phyloP scores from a whole-genome alignment of 2,797 vertebrate genomes.

The Anableps anableps region DNA sequence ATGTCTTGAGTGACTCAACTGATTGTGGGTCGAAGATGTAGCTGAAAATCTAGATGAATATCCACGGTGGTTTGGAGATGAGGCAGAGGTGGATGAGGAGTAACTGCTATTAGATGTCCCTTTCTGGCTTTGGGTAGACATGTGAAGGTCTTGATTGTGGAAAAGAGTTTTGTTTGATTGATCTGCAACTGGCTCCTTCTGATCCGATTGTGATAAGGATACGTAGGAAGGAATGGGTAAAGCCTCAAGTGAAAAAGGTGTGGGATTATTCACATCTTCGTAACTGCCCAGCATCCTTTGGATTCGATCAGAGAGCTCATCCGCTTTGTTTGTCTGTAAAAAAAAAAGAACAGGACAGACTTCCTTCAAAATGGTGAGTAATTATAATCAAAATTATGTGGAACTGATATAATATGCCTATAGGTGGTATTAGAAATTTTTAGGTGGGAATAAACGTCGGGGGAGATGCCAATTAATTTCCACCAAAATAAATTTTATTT shows the following conservation, averaged over 20 bases:
- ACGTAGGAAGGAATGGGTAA: conserved; percentile 61
- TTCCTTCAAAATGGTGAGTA: not conserved
- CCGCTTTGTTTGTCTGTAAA: conserved; percentile 89
- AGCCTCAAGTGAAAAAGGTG: conserved; percentile 65
- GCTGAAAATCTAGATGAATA: conserved; percentile 58
- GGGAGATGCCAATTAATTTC: not conserved
- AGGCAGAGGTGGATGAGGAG: conserved; percentile 63
- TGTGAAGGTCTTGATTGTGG: conserved; percentile 65
- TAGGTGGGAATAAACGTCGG: no score
- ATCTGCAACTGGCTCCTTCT: conserved; percentile 61
- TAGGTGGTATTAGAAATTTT: no score
- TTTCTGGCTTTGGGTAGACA: conserved; percentile 61
- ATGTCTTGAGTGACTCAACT: conserved; percentile 31
- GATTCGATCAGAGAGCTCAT: conserved; percentile 92
- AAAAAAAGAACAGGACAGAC: not conserved
- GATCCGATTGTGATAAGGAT: conserved; percentile 69
- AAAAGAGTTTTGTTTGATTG: conserved; percentile 77
- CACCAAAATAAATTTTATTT: not conserved
- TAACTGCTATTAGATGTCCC: conserved; percentile 40
- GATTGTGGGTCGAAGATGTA: conserved; percentile 47
- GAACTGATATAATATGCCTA: not conserved
- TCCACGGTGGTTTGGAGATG: conserved; percentile 58
- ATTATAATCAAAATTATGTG: not conserved
- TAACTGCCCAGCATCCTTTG: conserved; percentile 94
- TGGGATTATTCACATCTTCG: conserved; percentile 86